phyloP scores from a whole-genome alignment of 2,888 invertebrate genomes.

The Patella ulyssiponensis region DNA sequence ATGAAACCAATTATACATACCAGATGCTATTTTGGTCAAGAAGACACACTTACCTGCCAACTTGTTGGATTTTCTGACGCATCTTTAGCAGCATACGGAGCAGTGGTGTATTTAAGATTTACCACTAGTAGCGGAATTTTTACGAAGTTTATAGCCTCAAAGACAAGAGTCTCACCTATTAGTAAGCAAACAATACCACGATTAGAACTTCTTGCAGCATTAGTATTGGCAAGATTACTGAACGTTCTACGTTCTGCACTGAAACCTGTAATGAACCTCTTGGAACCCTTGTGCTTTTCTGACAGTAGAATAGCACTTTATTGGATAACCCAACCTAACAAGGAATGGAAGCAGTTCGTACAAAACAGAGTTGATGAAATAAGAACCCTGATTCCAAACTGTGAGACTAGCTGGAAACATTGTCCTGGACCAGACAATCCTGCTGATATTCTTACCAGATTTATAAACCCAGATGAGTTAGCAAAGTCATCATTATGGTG shows the following conservation, averaged over 20 bases:
- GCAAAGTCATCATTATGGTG: not conserved
- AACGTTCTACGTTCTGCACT: not conserved
- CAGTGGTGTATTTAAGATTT: not conserved
- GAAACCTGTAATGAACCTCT: not conserved
- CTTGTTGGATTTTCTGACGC: conserved; percentile 4
- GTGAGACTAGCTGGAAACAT: not conserved
- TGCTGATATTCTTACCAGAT: not conserved
- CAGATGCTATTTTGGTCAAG: not conserved
- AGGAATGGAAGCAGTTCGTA: not conserved
- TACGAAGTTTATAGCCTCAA: not conserved
- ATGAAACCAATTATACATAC: not conserved
- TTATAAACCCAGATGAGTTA: not conserved
- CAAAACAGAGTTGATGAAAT: conserved; percentile 3
- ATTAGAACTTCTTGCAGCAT: not conserved
- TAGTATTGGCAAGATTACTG: not conserved
- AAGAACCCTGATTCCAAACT: not conserved
- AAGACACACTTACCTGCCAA: not conserved
- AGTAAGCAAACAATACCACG: not conserved
- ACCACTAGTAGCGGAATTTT: not conserved
- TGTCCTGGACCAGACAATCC: not conserved
- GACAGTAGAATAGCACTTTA: not conserved
- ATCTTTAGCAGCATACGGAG: not conserved
- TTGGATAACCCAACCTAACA: conserved; percentile 3
- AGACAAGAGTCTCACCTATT: not conserved
- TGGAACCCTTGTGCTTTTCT: not conserved